A percentile compares a stretch with the other conserved stretches of the same genome.
Evolutionary conservation across 2,888 invertebrate species (phyloP).

Genomic region (Melanostoma scalare): DNA sequence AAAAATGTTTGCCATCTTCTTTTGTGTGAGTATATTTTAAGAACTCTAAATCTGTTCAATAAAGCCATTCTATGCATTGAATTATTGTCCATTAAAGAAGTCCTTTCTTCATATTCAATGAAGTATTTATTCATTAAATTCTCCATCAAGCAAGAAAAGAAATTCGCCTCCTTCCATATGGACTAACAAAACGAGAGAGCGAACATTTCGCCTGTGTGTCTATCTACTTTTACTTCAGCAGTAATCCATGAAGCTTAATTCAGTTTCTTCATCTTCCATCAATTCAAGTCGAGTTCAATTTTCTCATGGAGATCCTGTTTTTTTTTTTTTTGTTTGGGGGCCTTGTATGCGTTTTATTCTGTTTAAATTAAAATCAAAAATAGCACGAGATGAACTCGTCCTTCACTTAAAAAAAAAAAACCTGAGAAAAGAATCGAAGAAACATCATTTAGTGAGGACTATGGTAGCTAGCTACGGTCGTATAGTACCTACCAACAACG

Average conservation of each 20-base stretch:
- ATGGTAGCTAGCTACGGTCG: constrained; percentile 2
- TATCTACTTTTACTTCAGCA: constrained; percentile 10
- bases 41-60: neutral
- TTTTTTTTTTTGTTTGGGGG: constrained; percentile 2
- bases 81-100: neutral
- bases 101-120: constrained; percentile 3
- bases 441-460: constrained; percentile 3
- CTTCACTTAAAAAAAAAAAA: neutral
- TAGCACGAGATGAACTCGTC: constrained; percentile 32
- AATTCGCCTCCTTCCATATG: constrained; percentile 6
- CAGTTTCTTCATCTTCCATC: constrained; percentile 31
- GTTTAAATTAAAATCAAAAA: constrained; percentile 39
- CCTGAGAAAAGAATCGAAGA: constrained; percentile 21
- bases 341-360: constrained; percentile 35
- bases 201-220: constrained; percentile 1
- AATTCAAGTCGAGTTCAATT: constrained; percentile 24
- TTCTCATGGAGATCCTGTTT: constrained; percentile 43
- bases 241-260: constrained; percentile 29
- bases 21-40: neutral
- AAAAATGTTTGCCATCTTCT: too few species aligned
- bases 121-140: constrained; percentile 12
- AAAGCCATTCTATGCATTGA: neutral
- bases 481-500: constrained; percentile 6
- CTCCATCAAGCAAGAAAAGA: neutral
- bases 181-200: neutral